Percentiles rank a stretch among this genome's conserved stretches.
Conservation (phyloP, 2,888 invertebrate genomes). For the Oligia fasciuncula region DNA sequence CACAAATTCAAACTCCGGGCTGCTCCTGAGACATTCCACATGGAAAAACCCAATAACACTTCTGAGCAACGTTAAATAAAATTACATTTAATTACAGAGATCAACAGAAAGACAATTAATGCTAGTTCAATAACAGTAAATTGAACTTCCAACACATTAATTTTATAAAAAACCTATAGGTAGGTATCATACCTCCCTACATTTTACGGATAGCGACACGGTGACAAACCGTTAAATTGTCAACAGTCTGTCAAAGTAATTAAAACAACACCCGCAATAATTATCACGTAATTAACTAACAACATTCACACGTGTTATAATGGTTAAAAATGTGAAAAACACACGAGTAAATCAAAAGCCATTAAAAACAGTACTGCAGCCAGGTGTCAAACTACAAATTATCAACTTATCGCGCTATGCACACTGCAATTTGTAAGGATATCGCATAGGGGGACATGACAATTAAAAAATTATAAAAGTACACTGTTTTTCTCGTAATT, state of each 20-base stretch:
- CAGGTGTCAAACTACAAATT: conserved; percentile 86
- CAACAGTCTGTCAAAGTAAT: conserved; percentile 14
- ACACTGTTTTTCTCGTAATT: conserved; percentile 48
- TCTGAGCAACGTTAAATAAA: neutral
- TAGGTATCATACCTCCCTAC: no score
- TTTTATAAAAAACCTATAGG: no score
- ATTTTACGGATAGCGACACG: neutral
- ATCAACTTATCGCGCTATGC: conserved; percentile 83
- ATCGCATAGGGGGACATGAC: conserved; percentile 53
- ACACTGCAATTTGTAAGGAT: conserved; percentile 64
- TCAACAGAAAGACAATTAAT: neutral
- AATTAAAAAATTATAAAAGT: conserved; percentile 61
- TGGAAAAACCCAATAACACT: no score
- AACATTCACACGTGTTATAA: conserved; percentile 57
- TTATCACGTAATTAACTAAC: conserved; percentile 43
- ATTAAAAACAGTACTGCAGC: conserved; percentile 60
- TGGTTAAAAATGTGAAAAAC: conserved; percentile 44
- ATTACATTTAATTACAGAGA: neutral
- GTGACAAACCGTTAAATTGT: conserved; percentile 14
- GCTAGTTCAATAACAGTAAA: neutral
- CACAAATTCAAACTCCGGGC: no score
- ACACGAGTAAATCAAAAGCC: conserved; percentile 43
- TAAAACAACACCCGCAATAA: conserved; percentile 22
- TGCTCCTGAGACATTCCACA: no score
- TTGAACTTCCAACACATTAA: neutral